Evolutionary conservation across 1,140 invertebrate genomes (phyloP), one percentile per base, ranked within the genome.

Genomic region (Leptestheria dahalacensis): DNA sequence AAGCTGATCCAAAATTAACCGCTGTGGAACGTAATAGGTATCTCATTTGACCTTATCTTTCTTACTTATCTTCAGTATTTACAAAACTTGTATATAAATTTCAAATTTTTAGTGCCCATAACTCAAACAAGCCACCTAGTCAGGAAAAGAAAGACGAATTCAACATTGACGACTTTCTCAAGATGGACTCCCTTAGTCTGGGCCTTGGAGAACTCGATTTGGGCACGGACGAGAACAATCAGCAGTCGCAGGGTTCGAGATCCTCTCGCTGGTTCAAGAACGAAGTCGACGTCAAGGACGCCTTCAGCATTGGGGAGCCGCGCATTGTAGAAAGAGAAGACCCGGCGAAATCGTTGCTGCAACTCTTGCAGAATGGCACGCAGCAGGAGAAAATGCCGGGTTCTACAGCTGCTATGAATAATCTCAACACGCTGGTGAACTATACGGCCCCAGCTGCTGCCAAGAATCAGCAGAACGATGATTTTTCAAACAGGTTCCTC

Each of bases 131-230:
- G n/a, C 28, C 53, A 55, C 15, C 12, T 15, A 26, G 46, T 23
- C 25, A 59, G n/a, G 57, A 52, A 25, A 23, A 50, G 33, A 15
- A 41, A 46, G 53, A 63, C 33, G 77, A 81, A 49, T 85, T 86
- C 71, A 82, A 83, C 70, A 77, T 87, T 59, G 83, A 86, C 63
- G 82, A 83, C 26, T 81, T 86, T 65, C 74, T 86, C 18, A 81
- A 84, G 63, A 75, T 79, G 62, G 81, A 84, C 60, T 74, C 20
- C 21, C 20, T 29, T 18, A 20, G 26, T 1, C 21, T 29, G n/a
- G 26, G 26, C 3, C 53, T 55, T 2, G 26, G 26, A 2, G 53
- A 33, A 3, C 53, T 55, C 15, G 53, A 33, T 3, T 41, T 55
- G 33, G 53, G 53, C 10, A 26, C 53, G n/a, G 53, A 29, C 12